phyloP scores from a whole-genome alignment of 2,797 vertebrate genomes.

The Xenopus petersii region DNA sequence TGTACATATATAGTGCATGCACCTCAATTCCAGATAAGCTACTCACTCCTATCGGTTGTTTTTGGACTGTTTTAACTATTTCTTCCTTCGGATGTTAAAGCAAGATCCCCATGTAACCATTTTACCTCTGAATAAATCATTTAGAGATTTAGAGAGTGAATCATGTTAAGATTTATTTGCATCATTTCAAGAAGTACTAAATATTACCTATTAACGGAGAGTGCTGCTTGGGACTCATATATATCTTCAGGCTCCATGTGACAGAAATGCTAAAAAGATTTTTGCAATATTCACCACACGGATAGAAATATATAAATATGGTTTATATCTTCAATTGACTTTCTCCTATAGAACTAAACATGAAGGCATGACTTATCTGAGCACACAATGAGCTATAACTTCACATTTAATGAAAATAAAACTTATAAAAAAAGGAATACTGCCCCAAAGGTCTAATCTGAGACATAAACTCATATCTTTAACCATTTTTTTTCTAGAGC shows the following conservation, averaged over 20 bases:
- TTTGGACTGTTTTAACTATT: not conserved
- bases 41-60: no score
- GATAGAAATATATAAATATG: no score
- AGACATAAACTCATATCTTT: constrained; percentile 3
- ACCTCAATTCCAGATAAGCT: no score
- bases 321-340: no score
- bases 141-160: not conserved
- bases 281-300: no score
- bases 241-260: not conserved
- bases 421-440: no score
- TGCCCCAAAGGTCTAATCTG: no score
- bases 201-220: not conserved
- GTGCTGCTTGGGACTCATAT: not conserved
- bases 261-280: not conserved
- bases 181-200: not conserved
- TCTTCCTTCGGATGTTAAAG: not conserved
- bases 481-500: constrained; percentile 66
- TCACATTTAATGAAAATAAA: no score
- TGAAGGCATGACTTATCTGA: no score
- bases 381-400: no score
- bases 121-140: not conserved
- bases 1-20: no score
- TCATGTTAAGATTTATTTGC: not conserved
- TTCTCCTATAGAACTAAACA: no score
- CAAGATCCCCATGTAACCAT: not conserved